Conservation (phyloP, 2,113 vertebrate genomes). For the Melanostigma gelatinosum region DNA sequence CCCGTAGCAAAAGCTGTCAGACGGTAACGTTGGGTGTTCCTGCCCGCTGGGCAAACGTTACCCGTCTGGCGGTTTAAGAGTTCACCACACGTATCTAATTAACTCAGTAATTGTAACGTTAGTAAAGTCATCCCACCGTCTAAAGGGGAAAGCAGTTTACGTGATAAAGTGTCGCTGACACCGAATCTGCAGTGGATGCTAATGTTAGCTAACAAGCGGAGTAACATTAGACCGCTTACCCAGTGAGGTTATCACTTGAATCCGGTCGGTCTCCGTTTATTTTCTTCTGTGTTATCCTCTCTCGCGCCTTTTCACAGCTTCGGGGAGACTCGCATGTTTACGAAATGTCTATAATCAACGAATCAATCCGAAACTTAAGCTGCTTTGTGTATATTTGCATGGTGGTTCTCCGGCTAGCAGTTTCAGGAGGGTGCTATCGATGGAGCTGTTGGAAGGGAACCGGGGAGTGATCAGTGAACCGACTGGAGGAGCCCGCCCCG, state of each 20-base stretch:
- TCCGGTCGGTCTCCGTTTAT: slow-evolving; percentile 4
- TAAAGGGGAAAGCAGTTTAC: slow-evolving; percentile 79
- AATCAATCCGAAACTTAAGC: neutral
- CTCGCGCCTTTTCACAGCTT: slow-evolving; percentile 21
- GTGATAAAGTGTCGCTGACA: slow-evolving; percentile 33
- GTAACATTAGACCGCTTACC: slow-evolving; percentile 56
- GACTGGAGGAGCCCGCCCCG: neutral
- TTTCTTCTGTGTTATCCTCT: slow-evolving; percentile 30
- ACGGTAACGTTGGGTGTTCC: neutral
- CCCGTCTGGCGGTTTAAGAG: neutral
- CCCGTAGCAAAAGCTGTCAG: neutral
- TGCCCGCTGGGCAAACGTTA: too few relatives aligned
- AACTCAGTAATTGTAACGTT: slow-evolving; percentile 67
- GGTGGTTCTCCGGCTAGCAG: slow-evolving; percentile 8
- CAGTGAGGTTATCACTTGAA: slow-evolving; percentile 20
- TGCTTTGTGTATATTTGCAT: slow-evolving; percentile 10
- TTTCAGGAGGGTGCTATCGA: neutral
- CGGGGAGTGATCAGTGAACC: slow-evolving; percentile 3
- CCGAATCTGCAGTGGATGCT: slow-evolving; percentile 44
- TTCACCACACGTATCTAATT: slow-evolving; percentile 64
- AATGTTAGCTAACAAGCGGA: slow-evolving; percentile 36
- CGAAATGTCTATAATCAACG: neutral
- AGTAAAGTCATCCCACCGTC: slow-evolving; percentile 68
- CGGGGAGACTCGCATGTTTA: slow-evolving; percentile 23
- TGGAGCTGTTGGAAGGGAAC: neutral